phyloP scores from a whole-genome alignment of 64 coral and sea anemone species.

The Pocillopora damicornis region DNA sequence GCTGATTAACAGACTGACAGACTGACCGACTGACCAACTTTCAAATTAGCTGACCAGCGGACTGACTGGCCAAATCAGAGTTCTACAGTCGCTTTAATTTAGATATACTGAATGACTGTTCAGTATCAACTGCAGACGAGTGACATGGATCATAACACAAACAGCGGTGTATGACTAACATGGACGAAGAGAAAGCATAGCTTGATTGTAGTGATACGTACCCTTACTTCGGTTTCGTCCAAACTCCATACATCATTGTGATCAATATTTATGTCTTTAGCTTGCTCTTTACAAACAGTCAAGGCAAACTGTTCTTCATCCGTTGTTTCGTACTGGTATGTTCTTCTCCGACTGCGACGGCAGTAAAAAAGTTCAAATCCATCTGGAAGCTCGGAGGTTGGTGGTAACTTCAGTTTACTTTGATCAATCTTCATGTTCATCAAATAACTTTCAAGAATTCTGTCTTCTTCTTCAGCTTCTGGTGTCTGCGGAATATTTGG shows the following conservation, averaged over 20 bases:
- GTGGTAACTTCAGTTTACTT: not conserved
- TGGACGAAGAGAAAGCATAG: not conserved
- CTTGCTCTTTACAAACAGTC: conserved; percentile 34
- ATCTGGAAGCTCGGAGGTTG: not conserved
- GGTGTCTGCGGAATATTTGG: conserved; percentile 1
- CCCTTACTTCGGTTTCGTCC: not conserved
- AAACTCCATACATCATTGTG: not conserved
- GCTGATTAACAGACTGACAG: not conserved
- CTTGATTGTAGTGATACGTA: not conserved
- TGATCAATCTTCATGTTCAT: conserved; percentile 17
- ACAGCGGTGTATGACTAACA: not conserved
- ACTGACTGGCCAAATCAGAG: not conserved
- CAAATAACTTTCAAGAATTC: conserved; percentile 9
- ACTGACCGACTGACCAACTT: not conserved
- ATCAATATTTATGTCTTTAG: not conserved
- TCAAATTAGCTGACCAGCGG: not conserved
- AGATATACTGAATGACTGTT: too few species aligned
- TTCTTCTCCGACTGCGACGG: conserved; percentile 5
- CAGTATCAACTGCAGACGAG: not conserved
- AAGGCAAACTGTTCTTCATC: conserved; percentile 17
- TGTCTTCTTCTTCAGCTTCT: conserved; percentile 31
- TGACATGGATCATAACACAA: not conserved
- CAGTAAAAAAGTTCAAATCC: conserved; percentile 19
- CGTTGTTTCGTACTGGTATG: not conserved
- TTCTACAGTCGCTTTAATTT: not conserved